A percentile compares a stretch with the other conserved stretches of the same genome.
Evolutionary conservation across 2,113 vertebrate species (phyloP).

Genomic region (Chionomys nivalis): DNA sequence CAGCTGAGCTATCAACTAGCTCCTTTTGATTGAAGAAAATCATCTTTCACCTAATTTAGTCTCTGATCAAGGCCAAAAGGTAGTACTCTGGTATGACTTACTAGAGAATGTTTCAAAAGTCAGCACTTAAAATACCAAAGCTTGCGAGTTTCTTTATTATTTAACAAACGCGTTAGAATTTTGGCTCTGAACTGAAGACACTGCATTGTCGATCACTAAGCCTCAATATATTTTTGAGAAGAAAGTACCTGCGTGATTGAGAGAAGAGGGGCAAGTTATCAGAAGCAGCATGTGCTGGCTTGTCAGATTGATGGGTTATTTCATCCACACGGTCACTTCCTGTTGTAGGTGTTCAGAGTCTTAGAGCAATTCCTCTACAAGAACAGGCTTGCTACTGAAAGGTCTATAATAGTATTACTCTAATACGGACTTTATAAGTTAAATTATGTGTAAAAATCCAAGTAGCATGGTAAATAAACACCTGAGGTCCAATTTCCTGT

Average conservation of each 20-base stretch:
- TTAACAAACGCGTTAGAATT: constrained; percentile 18
- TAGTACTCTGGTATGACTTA: not conserved
- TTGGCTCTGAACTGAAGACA: constrained; percentile 8
- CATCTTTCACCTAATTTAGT: not conserved
- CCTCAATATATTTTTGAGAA: constrained; percentile 8
- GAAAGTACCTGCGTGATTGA: constrained; percentile 22
- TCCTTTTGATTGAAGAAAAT: not conserved
- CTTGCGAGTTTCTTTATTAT: not conserved
- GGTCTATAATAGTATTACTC: not conserved
- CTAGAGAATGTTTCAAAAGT: constrained; percentile 18
- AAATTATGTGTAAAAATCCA: not conserved
- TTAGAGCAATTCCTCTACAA: not conserved
- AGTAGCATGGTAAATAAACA: not conserved
- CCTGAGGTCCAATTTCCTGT: not conserved
- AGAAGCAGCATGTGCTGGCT: not conserved
- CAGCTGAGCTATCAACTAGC: not conserved
- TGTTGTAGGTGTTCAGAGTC: not conserved
- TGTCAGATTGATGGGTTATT: not conserved
- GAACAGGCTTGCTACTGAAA: not conserved
- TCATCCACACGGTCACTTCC: not conserved
- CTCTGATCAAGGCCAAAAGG: not conserved
- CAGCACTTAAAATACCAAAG: constrained; percentile 27
- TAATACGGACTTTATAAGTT: not conserved
- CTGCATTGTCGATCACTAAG: not conserved
- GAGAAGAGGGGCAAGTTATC: not conserved